phyloP scores from a whole-genome alignment of 2,797 vertebrate genomes.

The Todus mexicanus region DNA sequence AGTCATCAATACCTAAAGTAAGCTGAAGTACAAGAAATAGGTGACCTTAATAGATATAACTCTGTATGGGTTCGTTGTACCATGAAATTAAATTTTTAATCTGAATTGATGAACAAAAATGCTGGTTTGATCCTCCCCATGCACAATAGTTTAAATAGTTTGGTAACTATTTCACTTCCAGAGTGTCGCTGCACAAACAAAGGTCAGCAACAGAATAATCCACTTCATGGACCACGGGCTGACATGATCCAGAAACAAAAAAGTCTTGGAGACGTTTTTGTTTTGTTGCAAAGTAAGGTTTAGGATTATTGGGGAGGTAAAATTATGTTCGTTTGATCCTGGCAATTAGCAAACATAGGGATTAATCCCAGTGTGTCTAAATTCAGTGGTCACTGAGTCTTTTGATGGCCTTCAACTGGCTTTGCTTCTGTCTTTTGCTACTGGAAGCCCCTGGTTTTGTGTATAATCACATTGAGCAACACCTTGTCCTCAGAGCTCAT shows the following conservation, averaged over 20 bases:
- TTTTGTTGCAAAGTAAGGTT: neutral
- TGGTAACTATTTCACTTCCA: slow-evolving; percentile 65
- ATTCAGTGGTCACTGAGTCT: neutral
- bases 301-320: neutral
- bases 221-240: neutral
- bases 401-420: neutral
- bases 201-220: neutral
- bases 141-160: slow-evolving; percentile 61
- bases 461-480: neutral
- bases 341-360: neutral
- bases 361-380: neutral
- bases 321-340: neutral
- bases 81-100: slow-evolving; percentile 83
- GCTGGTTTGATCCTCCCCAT: slow-evolving; percentile 53
- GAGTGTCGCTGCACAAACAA: slow-evolving; percentile 1
- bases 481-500: neutral
- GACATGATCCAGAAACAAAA: neutral
- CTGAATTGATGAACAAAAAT: slow-evolving; percentile 79
- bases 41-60: slow-evolving; percentile 79
- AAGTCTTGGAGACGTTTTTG: neutral
- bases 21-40: slow-evolving; percentile 56
- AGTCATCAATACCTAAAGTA: slow-evolving; percentile 62
- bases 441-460: neutral
- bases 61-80: slow-evolving; percentile 72
- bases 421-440: neutral